Evolutionary conservation across 2,113 vertebrate species (phyloP), one percentile per base, ranked within the genome.

Genomic region (Bothrops jararaca): DNA sequence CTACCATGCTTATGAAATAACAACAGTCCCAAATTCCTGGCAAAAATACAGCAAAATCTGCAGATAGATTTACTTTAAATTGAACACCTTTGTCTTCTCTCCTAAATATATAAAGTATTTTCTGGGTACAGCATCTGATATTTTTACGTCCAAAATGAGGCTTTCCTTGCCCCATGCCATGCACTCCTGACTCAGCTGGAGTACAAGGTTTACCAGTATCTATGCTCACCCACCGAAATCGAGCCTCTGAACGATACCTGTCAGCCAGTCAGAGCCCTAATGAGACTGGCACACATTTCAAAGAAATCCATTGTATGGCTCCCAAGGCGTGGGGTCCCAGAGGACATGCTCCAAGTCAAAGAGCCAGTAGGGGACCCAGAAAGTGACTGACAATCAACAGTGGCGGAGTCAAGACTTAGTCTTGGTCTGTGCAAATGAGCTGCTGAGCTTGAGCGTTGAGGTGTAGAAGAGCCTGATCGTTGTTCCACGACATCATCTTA

Each of bases 261-360:
- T 99, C 98, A 99, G 96, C 99, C 99, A 26, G 99, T 99, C 94
- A 99, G 97, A 0, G 99, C 98, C 95, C 98, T 99, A 96, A 99
- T 99, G 92, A 99, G 97, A 97, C 99, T 99, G 97, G 99, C 99
- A 4, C 99, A 99, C 99, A 99, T 99, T 97, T 99, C 99, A 1
- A 99, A 99, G 98, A 99, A 99, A 97, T 99, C 99, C 99, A 99
- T 99, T 95, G 99, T 99, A 97, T 99, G 99, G 94, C 99, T 99
- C 24, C 99, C 99, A 95, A 99, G 98, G 34, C 99, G 98, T 0
- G 99, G 97, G 0, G 97, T 93, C 48, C 98, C 97, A 0, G 98
- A 94, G 42, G 97, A 96, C 10, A 96, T 94, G 96, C 98, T 98
- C 92, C 98, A 98, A 0, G 97, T 98, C 53, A 99, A 96, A 85